Conservation (phyloP, 2,113 vertebrate genomes). For the Dolichallabes microphthalmus region DNA sequence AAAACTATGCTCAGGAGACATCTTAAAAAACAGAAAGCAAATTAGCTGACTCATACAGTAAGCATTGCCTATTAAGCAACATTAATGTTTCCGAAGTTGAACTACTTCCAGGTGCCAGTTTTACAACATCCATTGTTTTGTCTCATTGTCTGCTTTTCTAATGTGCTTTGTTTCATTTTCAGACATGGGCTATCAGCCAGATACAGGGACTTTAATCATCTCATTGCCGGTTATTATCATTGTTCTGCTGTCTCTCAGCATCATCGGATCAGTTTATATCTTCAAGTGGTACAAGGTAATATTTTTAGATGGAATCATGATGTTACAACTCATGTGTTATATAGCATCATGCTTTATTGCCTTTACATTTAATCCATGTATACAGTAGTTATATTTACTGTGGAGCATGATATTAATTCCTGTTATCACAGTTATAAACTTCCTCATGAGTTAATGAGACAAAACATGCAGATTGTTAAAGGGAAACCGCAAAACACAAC, state of each 20-base stretch:
- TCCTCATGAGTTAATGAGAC: neutral
- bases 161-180: conserved; percentile 48
- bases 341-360: no score
- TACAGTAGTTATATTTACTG: neutral
- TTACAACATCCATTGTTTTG: neutral
- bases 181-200: conserved; percentile 57
- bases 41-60: neutral
- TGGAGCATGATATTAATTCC: neutral
- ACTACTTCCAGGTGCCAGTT: neutral
- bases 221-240: conserved; percentile 26
- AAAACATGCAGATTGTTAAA: neutral
- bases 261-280: conserved; percentile 61
- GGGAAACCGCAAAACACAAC: neutral
- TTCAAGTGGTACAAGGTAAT: conserved; percentile 68
- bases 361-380: neutral
- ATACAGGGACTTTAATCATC: neutral
- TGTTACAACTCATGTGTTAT: neutral
- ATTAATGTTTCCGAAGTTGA: neutral
- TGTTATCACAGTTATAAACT: neutral
- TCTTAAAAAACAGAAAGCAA: neutral
- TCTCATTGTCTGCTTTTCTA: neutral
- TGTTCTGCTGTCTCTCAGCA: conserved; percentile 65
- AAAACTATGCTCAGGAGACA: neutral
- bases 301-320: neutral
- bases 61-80: neutral